phyloP scores from a whole-genome alignment of 1,140 invertebrate genomes.

The Drosophila tristis region DNA sequence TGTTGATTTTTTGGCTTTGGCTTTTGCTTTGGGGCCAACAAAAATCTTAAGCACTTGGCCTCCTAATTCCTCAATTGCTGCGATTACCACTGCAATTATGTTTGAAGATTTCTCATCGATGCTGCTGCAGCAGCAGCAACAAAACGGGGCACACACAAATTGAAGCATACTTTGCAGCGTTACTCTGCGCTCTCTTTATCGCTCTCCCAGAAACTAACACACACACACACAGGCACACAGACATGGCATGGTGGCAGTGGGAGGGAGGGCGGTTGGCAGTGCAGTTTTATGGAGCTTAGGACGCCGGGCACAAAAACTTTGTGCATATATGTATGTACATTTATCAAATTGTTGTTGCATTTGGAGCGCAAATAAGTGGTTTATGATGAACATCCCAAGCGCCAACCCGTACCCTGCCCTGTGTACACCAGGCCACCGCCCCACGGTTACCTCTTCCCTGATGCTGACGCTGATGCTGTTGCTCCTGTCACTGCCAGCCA shows the following conservation, averaged over 20 bases:
- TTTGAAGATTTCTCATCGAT: constrained; percentile 39
- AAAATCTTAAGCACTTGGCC: neutral
- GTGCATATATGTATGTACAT: constrained; percentile 48
- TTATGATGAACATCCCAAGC: constrained; percentile 69
- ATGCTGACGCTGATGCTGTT: neutral
- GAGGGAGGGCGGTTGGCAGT: neutral
- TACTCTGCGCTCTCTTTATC: too few species aligned
- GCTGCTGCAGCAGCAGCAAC: constrained; percentile 10
- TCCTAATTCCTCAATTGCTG: constrained; percentile 33
- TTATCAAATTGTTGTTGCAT: constrained; percentile 80
- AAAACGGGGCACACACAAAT: too few species aligned
- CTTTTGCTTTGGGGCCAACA: neutral
- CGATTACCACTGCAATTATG: constrained; percentile 39
- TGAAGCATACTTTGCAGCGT: too few species aligned
- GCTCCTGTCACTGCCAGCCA: constrained; percentile 17
- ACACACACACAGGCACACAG: too few species aligned
- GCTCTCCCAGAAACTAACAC: too few species aligned
- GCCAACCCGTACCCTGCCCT: neutral
- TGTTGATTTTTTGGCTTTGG: constrained; percentile 26
- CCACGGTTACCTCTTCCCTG: too few species aligned
- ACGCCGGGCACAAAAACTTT: constrained; percentile 37
- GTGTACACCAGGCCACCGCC: too few species aligned
- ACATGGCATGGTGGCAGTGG: neutral
- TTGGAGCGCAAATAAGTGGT: constrained; percentile 81
- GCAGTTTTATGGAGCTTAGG: constrained; percentile 17